Percentiles rank a stretch among this genome's conserved stretches.
phyloP scores from a whole-genome alignment of 2,888 invertebrate genomes.

The Macrosiphum euphorbiae region DNA sequence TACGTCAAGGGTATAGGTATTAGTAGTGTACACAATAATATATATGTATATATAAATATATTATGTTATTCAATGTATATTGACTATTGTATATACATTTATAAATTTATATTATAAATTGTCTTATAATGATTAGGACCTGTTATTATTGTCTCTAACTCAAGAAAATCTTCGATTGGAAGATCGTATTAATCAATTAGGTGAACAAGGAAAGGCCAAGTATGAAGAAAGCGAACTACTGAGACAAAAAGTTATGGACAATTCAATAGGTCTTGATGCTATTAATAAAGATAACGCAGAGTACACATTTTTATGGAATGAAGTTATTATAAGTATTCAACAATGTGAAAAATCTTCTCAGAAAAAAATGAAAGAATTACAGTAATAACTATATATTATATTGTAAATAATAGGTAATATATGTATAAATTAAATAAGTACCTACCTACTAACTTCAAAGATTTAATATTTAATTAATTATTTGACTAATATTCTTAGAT shows the following conservation, averaged over 20 bases:
- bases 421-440: neutral
- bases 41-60: neutral
- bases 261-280: constrained; percentile 80
- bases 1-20: neutral
- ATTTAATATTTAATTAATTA: constrained; percentile 67
- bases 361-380: constrained; percentile 75
- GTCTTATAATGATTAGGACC: constrained; percentile 71
- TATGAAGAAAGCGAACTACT: constrained; percentile 75
- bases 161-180: constrained; percentile 81
- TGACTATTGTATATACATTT: neutral
- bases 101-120: neutral
- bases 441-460: neutral
- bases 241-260: constrained; percentile 76
- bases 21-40: no score
- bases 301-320: constrained; percentile 81
- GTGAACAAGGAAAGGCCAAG: constrained; percentile 79
- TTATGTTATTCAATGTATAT: no score
- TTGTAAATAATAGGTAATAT: neutral
- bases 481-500: neutral
- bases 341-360: constrained; percentile 79
- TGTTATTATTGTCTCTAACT: constrained; percentile 78
- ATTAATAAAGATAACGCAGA: constrained; percentile 79
- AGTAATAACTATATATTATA: constrained; percentile 69
- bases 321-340: constrained; percentile 79
- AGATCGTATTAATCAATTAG: constrained; percentile 76